These are phyloP conservation scores for Melanchra persicariae DNA, from an alignment of 2,888 invertebrate species.

Conservation along the genomic window DNA sequence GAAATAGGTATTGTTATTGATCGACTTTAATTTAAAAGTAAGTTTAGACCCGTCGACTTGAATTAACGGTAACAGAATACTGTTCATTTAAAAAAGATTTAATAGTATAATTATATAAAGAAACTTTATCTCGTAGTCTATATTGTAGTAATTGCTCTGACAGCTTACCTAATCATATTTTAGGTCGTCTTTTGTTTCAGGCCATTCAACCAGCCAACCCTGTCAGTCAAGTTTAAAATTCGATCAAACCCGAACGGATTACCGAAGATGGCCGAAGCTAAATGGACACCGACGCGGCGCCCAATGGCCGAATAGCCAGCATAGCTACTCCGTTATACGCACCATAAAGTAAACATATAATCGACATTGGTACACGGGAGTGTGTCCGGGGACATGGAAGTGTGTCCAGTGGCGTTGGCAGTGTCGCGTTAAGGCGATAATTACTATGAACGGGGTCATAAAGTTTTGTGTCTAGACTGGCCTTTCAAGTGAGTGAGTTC, in stretches of 20 bases:
- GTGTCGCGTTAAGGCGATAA: constrained; percentile 40
- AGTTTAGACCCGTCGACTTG: neutral
- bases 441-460: constrained; percentile 56
- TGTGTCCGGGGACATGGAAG: constrained; percentile 9
- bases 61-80: neutral
- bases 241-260: constrained; percentile 6
- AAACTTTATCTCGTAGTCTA: neutral
- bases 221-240: neutral
- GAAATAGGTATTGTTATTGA: neutral
- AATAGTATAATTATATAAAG: too few relatives aligned
- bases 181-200: neutral
- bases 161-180: neutral
- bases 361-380: constrained; percentile 47
- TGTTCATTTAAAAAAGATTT: neutral
- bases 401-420: constrained; percentile 21
- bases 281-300: constrained; percentile 18
- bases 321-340: constrained; percentile 63
- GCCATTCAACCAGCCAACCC: neutral
- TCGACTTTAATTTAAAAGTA: neutral
- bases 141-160: neutral
- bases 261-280: constrained; percentile 44
- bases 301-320: constrained; percentile 26
- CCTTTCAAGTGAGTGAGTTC: neutral
- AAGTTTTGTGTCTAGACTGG: constrained; percentile 37
- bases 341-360: constrained; percentile 60